Conservation (phyloP, 2,113 vertebrate species). For the Xiphophorus couchianus region DNA sequence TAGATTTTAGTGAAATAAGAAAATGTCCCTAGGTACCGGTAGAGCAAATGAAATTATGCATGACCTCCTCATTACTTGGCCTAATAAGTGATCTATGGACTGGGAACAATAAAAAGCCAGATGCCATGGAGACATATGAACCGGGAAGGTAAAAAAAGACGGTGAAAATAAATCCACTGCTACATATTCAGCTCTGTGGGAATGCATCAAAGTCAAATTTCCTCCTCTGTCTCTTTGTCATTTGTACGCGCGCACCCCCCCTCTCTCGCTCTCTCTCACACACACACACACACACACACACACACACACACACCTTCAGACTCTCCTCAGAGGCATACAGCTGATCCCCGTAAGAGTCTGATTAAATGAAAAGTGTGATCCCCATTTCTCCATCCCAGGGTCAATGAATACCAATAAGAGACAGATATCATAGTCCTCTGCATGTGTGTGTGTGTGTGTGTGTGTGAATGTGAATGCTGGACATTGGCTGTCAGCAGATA, state of each 20-base stretch:
- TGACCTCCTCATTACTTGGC: constrained; percentile 78
- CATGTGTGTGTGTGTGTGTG: constrained; percentile 21
- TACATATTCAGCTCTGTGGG: constrained; percentile 14
- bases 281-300: constrained; percentile 22
- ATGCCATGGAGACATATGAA: constrained; percentile 64
- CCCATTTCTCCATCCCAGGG: constrained; percentile 84
- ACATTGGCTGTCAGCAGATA: constrained; percentile 88
- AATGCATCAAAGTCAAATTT: constrained; percentile 39
- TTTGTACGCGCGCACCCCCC: constrained; percentile 20
- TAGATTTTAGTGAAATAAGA: constrained; percentile 83
- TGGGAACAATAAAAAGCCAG: constrained; percentile 71
- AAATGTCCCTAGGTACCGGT: constrained; percentile 79
- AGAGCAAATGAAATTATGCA: constrained; percentile 83
- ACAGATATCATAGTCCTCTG: constrained; percentile 56
- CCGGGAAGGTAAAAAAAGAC: constrained; percentile 29
- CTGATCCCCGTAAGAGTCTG: constrained; percentile 83
- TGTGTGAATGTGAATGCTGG: constrained; percentile 69
- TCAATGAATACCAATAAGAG: constrained; percentile 94
- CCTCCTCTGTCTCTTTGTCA: constrained; percentile 33
- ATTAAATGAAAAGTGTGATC: constrained; percentile 92
- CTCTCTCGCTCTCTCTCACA: not conserved
- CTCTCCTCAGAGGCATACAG: constrained; percentile 21
- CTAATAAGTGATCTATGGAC: constrained; percentile 79
- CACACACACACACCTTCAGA: constrained; percentile 30
- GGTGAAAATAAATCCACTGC: constrained; percentile 43